Evolutionary conservation across 2,797 vertebrate genomes (phyloP).

Genomic region (Catharus ustulatus): DNA sequence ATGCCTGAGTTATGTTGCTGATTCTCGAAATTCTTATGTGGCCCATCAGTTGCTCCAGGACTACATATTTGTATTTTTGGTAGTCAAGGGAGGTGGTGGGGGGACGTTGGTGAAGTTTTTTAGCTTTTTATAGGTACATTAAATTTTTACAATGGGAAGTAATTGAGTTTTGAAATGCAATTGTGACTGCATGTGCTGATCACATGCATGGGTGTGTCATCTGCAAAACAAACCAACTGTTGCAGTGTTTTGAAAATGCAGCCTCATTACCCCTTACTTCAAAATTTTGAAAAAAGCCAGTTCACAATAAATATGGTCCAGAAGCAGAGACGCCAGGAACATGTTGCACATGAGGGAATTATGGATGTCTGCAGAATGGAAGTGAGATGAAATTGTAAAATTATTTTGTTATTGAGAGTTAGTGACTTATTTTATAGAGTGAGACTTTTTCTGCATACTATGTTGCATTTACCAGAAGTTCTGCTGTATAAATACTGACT

Average conservation of each 20-base stretch:
- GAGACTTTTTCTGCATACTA: neutral
- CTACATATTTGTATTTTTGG: neutral
- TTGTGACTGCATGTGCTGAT: neutral
- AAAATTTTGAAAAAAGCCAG: neutral
- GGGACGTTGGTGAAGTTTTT: neutral
- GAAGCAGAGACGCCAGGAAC: neutral
- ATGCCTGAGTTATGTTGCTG: neutral
- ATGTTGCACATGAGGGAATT: neutral
- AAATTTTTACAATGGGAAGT: neutral
- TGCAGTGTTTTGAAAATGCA: neutral
- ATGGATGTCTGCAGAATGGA: conserved; percentile 4
- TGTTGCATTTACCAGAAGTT: neutral
- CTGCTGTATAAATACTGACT: neutral
- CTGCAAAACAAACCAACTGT: neutral
- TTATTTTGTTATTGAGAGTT: neutral
- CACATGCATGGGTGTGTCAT: neutral
- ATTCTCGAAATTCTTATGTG: neutral
- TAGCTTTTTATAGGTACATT: neutral
- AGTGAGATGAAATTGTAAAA: conserved; percentile 12
- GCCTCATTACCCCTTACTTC: neutral
- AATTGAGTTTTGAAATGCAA: neutral
- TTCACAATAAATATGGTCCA: neutral
- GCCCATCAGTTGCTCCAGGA: neutral
- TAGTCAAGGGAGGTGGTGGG: neutral
- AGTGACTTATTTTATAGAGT: neutral